These are phyloP conservation scores for Halcyon malimbica DNA, from an alignment of 2,113 vertebrate genomes.

Conservation along the genomic window DNA sequence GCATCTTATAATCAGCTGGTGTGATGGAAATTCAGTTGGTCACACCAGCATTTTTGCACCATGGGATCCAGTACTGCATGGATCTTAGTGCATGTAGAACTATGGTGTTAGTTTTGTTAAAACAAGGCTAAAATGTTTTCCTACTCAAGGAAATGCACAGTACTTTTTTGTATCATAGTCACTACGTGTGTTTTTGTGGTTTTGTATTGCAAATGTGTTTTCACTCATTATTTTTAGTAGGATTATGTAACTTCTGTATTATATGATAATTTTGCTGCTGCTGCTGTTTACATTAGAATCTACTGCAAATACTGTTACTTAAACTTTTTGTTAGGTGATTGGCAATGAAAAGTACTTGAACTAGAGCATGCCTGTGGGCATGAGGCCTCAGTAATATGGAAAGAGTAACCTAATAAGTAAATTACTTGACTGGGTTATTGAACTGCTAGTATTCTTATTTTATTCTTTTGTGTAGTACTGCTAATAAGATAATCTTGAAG, in stretches of 20 bases:
- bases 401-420: not conserved
- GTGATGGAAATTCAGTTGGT: not conserved
- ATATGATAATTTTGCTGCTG: not conserved
- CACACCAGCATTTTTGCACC: not conserved
- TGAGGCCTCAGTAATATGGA: not conserved
- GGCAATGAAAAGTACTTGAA: not conserved
- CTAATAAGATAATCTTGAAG: not conserved
- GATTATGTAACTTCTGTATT: not conserved
- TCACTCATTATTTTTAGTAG: not conserved
- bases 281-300: not conserved
- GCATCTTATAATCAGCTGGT: not conserved
- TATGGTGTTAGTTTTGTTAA: not conserved
- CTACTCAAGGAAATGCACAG: not conserved
- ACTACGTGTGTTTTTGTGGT: not conserved
- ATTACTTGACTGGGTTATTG: not conserved
- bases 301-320: not conserved
- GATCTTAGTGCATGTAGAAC: not conserved
- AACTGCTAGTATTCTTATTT: not conserved
- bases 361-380: not conserved
- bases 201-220: not conserved
- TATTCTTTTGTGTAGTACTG: not conserved
- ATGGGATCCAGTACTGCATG: not conserved
- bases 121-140: not conserved
- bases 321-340: not conserved
- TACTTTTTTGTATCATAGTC: not conserved